Percentiles rank a stretch among this genome's conserved stretches.
Conservation (phyloP, 2,888 invertebrate genomes). For the Idaea aversata region DNA sequence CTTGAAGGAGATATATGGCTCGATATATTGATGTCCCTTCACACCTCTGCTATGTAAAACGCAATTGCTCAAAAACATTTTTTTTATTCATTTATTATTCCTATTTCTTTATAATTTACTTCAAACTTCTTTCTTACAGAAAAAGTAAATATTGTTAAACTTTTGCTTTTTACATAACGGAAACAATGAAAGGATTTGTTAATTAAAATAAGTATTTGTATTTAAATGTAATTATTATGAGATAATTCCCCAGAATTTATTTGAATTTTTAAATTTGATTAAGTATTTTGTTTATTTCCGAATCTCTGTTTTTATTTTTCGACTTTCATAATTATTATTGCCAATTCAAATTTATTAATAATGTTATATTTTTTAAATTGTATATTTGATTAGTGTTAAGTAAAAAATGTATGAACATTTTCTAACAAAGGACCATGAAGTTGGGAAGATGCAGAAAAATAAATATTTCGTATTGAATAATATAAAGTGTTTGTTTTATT, state of each 20-base stretch:
- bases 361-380: neutral
- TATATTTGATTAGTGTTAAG: neutral
- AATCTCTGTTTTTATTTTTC: neutral
- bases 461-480: neutral
- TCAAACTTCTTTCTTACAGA: too few species aligned
- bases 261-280: too few species aligned
- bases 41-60: neutral
- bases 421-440: neutral
- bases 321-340: conserved; percentile 1
- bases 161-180: neutral
- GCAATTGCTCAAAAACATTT: neutral
- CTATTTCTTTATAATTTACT: neutral
- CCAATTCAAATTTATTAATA: conserved; percentile 9
- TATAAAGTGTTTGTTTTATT: neutral
- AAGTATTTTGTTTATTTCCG: neutral
- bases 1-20: too few species aligned
- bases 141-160: too few species aligned
- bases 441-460: neutral
- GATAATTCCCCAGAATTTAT: too few species aligned
- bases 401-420: neutral
- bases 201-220: neutral
- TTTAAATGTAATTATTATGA: neutral
- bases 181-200: neutral
- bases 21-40: neutral
- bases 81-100: neutral